Percentiles rank a stretch among this genome's conserved stretches.
Evolutionary conservation across 2,888 invertebrate species (phyloP).

Genomic region (Pedicia rivosa): DNA sequence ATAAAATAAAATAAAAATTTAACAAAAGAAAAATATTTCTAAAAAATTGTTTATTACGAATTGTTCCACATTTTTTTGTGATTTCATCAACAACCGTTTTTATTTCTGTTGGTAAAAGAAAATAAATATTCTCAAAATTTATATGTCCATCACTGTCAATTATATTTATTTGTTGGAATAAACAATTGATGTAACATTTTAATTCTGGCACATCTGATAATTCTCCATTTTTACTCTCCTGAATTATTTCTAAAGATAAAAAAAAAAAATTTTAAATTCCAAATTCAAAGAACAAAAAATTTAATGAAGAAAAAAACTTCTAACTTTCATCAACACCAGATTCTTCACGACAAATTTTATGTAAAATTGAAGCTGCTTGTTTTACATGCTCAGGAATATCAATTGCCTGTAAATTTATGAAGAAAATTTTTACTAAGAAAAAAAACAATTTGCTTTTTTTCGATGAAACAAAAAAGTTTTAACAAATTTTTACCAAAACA

Average conservation of each 20-base stretch:
- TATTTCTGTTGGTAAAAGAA: constrained; percentile 21
- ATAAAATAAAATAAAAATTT: neutral
- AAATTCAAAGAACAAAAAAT: constrained; percentile 1
- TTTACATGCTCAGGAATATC: constrained; percentile 13
- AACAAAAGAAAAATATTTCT: neutral
- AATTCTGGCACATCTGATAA: constrained; percentile 19
- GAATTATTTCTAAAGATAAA: constrained; percentile 16
- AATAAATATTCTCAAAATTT: constrained; percentile 21
- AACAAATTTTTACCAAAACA: neutral
- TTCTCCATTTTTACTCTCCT: constrained; percentile 12
- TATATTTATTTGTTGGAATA: constrained; percentile 23
- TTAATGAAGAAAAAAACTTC: neutral
- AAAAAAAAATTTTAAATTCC: constrained; percentile 5
- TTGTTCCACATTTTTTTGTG: constrained; percentile 18
- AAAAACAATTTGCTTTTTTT: too few species aligned
- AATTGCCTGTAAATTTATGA: too few species aligned
- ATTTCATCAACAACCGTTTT: constrained; percentile 16
- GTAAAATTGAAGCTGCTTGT: constrained; percentile 19
- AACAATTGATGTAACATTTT: constrained; percentile 25
- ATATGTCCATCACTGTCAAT: constrained; percentile 20
- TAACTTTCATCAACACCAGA: constrained; percentile 21
- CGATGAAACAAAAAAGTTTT: neutral
- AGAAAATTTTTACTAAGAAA: too few species aligned
- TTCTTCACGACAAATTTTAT: constrained; percentile 19
- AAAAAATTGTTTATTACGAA: constrained; percentile 16